Percentiles rank a stretch among this genome's conserved stretches.
Conservation (phyloP, 2,797 vertebrate species). For the Chelonia mydas region DNA sequence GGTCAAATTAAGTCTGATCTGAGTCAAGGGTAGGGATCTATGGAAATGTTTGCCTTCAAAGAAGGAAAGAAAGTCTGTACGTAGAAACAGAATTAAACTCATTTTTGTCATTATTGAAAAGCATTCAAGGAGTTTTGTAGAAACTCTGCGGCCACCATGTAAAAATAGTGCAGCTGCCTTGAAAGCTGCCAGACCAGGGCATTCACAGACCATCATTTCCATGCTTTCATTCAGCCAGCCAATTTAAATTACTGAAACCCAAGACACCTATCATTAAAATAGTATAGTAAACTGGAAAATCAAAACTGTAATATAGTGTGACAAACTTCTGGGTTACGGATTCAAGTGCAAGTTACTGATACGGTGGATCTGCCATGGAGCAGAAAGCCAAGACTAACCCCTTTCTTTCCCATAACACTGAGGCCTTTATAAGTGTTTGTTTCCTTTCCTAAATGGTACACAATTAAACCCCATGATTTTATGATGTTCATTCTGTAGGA, state of each 20-base stretch:
- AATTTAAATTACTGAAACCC: slow-evolving; percentile 78
- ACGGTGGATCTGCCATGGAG: not conserved
- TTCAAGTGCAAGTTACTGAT: slow-evolving; percentile 52
- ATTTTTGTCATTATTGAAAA: slow-evolving; percentile 66
- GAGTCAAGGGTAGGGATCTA: slow-evolving; percentile 51
- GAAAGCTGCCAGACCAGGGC: slow-evolving; percentile 62
- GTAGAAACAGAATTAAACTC: slow-evolving; percentile 70
- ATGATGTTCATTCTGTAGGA: not conserved
- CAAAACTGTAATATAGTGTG: slow-evolving; percentile 37
- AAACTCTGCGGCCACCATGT: slow-evolving; percentile 27
- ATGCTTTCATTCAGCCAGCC: slow-evolving; percentile 71
- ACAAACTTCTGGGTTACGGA: slow-evolving; percentile 48
- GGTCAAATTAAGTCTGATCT: slow-evolving; percentile 75
- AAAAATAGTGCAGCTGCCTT: slow-evolving; percentile 44
- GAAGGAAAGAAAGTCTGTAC: slow-evolving; percentile 43
- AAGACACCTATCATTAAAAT: slow-evolving; percentile 76
- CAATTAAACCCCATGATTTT: not conserved
- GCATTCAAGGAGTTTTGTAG: not conserved
- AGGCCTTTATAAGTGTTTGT: not conserved
- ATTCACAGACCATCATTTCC: slow-evolving; percentile 76
- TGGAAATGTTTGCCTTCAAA: slow-evolving; percentile 70
- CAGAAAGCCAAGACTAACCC: not conserved
- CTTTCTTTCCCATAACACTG: not conserved
- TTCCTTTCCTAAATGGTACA: not conserved
- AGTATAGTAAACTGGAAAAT: slow-evolving; percentile 71